Evolutionary conservation across 2,113 vertebrate genomes (phyloP).

Genomic region (Peromyscus leucopus): DNA sequence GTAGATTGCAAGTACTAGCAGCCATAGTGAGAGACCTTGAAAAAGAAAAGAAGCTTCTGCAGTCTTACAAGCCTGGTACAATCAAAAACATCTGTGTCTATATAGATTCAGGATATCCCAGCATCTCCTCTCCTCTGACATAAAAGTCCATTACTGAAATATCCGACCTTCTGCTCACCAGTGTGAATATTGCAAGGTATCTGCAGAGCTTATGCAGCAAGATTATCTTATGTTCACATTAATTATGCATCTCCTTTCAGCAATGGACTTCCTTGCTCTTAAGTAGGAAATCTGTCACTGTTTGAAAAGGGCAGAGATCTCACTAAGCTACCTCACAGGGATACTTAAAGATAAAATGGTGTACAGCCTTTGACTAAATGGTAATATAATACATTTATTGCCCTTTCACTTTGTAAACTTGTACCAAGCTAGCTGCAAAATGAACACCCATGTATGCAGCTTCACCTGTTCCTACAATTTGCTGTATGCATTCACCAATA

Average conservation of each 20-base stretch:
- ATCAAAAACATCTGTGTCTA: not conserved
- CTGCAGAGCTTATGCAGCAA: conserved; percentile 34
- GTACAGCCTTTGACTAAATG: conserved; percentile 59
- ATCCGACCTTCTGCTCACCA: not conserved
- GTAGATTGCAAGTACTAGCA: not conserved
- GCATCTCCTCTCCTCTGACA: conserved; percentile 11
- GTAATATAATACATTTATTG: conserved; percentile 47
- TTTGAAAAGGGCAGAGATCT: conserved; percentile 65
- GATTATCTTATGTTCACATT: conserved; percentile 52
- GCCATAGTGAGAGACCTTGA: not conserved
- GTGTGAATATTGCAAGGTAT: not conserved
- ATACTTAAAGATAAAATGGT: conserved; percentile 59
- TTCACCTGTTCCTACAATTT: not conserved
- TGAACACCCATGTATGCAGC: not conserved
- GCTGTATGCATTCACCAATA: not conserved
- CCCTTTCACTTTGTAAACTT: conserved; percentile 46
- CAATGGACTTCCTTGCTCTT: conserved; percentile 52
- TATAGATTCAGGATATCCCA: conserved; percentile 6
- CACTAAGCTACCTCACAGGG: conserved; percentile 77
- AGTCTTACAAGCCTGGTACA: not conserved
- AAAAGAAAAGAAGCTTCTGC: not conserved
- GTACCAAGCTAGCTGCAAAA: not conserved
- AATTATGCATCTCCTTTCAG: conserved; percentile 57
- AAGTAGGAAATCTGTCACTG: conserved; percentile 37
- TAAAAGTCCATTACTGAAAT: conserved; percentile 32